Conservation (phyloP, 2,113 vertebrate genomes). For the Lates calcarifer region DNA sequence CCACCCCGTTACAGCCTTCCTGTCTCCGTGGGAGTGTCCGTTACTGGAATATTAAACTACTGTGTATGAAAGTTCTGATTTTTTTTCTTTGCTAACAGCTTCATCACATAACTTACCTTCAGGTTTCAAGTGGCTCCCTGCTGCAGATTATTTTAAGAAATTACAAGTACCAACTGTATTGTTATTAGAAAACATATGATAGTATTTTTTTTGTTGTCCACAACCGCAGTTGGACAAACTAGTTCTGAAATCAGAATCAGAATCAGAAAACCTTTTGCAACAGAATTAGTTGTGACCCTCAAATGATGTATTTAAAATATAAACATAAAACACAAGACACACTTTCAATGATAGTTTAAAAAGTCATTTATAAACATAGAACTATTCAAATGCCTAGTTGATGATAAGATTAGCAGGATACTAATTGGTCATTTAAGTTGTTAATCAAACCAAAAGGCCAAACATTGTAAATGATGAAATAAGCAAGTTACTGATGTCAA, state of each 20-base stretch:
- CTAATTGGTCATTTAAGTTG: neutral
- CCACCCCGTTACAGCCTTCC: slow-evolving; percentile 29
- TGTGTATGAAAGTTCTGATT: neutral
- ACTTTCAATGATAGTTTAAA: no score
- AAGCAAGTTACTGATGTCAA: neutral
- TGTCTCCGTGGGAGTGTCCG: slow-evolving; percentile 62
- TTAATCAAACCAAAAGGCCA: neutral
- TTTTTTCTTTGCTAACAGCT: neutral
- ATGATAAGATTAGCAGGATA: neutral
- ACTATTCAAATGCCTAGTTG: no score
- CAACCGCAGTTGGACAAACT: neutral
- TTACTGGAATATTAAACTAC: slow-evolving; percentile 58
- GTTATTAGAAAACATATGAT: neutral
- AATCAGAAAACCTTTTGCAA: no score
- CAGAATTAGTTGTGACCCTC: no score
- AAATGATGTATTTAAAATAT: no score
- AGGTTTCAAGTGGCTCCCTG: neutral
- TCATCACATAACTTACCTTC: neutral
- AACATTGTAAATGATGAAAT: neutral
- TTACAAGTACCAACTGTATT: neutral
- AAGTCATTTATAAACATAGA: no score
- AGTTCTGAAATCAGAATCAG: no score
- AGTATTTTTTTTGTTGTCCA: neutral
- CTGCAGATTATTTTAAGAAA: neutral
- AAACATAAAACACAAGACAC: no score